A percentile compares a stretch with the other conserved stretches of the same genome.
These are phyloP conservation scores for Aspidapion aeneum DNA, from an alignment of 2,888 invertebrate genomes.

Conservation along the genomic window DNA sequence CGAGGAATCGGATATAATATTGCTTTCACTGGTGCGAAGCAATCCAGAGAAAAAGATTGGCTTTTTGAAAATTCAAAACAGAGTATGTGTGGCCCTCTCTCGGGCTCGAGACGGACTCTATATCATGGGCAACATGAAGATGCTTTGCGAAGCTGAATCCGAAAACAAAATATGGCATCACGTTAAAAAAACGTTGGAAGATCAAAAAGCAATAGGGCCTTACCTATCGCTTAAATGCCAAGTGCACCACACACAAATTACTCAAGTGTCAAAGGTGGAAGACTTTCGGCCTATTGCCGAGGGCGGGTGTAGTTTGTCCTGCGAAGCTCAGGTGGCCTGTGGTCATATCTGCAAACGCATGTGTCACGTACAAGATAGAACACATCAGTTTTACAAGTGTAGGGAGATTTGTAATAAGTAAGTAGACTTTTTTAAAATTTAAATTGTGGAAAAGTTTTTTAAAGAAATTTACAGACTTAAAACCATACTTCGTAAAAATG, in stretches of 20 bases:
- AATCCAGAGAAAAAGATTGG: constrained; percentile 66
- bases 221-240: constrained; percentile 52
- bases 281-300: constrained; percentile 54
- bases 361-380: constrained; percentile 59
- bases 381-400: constrained; percentile 53
- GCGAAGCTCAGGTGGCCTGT: constrained; percentile 50
- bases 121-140: constrained; percentile 68
- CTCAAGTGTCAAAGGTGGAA: constrained; percentile 40
- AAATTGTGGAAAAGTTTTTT: no score
- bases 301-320: constrained; percentile 59
- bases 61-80: constrained; percentile 64
- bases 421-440: no score
- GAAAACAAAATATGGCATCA: constrained; percentile 57
- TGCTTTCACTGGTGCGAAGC: constrained; percentile 76
- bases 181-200: constrained; percentile 50
- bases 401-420: constrained; percentile 52
- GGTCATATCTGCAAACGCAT: constrained; percentile 58
- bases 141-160: constrained; percentile 45
- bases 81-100: constrained; percentile 76
- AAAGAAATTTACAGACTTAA: no score
- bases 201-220: constrained; percentile 54
- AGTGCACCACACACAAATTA: constrained; percentile 48
- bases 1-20: constrained; percentile 73
- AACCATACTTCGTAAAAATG: no score
- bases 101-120: constrained; percentile 69